Percentiles rank a stretch among this genome's conserved stretches.
Conservation (phyloP, 2,113 vertebrate species). For the Cochlearius cochlearius region DNA sequence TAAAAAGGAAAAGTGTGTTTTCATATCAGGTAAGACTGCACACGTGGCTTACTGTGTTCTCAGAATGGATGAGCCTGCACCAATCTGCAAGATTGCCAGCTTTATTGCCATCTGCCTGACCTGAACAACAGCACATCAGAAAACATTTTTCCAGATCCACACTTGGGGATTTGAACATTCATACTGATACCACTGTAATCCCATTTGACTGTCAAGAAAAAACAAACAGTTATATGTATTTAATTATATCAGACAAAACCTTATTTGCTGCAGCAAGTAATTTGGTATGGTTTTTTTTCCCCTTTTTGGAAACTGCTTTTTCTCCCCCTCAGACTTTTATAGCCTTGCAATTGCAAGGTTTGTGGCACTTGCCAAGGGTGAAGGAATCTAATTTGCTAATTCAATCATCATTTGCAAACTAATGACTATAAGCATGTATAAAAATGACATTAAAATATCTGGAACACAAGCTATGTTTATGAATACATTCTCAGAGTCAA, state of each 20-base stretch:
- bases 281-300: neutral
- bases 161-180: neutral
- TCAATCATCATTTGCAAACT: constrained; percentile 41
- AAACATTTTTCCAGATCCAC: neutral
- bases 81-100: neutral
- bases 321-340: neutral
- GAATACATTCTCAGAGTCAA: neutral
- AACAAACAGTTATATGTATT: neutral
- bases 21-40: neutral
- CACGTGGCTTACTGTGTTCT: neutral
- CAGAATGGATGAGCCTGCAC: neutral
- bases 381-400: constrained; percentile 38
- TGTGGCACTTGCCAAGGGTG: neutral
- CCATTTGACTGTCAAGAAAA: neutral
- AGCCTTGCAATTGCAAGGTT: neutral
- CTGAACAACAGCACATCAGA: neutral
- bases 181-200: neutral
- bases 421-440: neutral
- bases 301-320: neutral
- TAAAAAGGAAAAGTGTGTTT: neutral
- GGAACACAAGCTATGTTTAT: neutral
- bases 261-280: neutral
- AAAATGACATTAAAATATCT: neutral
- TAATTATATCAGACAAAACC: neutral
- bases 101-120: constrained; percentile 5